Evolutionary conservation across 2,113 vertebrate species (phyloP).

Genomic region (Syngnathus scovelli): DNA sequence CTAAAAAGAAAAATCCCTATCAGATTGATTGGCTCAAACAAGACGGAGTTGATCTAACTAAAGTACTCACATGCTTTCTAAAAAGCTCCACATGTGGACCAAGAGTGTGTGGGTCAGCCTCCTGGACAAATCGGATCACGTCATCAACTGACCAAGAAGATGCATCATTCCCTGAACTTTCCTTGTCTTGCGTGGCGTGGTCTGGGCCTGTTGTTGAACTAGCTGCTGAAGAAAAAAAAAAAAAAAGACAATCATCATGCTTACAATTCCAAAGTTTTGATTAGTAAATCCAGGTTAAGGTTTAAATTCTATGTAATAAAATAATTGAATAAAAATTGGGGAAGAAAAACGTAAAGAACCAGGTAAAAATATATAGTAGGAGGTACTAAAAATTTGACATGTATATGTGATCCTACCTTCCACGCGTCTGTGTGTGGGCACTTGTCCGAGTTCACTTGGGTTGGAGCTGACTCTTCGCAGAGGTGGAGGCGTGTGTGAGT

Average conservation of each 20-base stretch:
- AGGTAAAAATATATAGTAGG: no score
- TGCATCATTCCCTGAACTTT: conserved; percentile 66
- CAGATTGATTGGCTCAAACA: neutral
- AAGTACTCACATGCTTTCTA: conserved; percentile 83
- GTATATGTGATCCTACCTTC: conserved; percentile 74
- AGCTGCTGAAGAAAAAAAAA: conserved; percentile 66
- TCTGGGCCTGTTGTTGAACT: conserved; percentile 88
- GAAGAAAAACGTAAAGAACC: no score
- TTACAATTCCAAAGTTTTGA: neutral
- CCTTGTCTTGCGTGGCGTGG: conserved; percentile 78
- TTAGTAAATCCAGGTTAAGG: no score
- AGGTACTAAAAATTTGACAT: neutral
- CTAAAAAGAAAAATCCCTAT: neutral
- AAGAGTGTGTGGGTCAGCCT: conserved; percentile 85
- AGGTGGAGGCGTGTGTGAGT: conserved; percentile 52
- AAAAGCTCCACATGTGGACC: conserved; percentile 88
- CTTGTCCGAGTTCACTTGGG: conserved; percentile 68
- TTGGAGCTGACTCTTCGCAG: conserved; percentile 71
- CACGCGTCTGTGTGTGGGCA: conserved; percentile 74
- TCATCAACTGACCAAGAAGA: conserved; percentile 91
- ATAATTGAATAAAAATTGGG: no score
- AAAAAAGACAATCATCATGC: neutral
- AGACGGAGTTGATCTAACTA: neutral
- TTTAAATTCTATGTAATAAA: no score
- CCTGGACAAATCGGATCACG: conserved; percentile 87